Base-by-base conservation (phyloP, 2,113 vertebrate genomes). In the Platycercus adscitus region DNA sequence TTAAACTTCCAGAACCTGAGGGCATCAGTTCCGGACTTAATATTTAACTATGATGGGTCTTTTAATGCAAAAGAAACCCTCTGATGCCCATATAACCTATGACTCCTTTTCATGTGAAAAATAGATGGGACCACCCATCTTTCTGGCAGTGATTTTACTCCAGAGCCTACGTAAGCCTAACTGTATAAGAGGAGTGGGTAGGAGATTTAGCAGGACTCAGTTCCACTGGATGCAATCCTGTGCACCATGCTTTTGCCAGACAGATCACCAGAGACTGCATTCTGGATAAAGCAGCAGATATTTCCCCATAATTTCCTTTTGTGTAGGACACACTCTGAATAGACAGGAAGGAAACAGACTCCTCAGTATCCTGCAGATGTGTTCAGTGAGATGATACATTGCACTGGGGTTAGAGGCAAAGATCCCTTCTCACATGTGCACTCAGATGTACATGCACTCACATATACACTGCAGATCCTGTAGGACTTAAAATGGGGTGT, bases 401-500 rank as follows among this genome's bases (percentile, higher is more conserved):
- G 70, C 14, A 14, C 9, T 4, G 21, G 24, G 8, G 7, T 9
- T 17, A 33, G 25, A 60, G 24, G 10, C 4, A 55, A 61, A 78
- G 17, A 13, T 20, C 37, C 7, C 21, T 60, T 75, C 43, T 93
- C 8, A 35, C 4, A 11, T 33, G 13, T 20, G 7, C 17, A n/a
- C 55, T 58, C 55, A n/a, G 55, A 9, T 58, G 33, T n/a, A 14
- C 33, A 23, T 23, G 20, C 55, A 58, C 33, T n/a, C 31, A n/a
- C 20, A 58, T 33, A 9, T 37, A 43, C 7, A 8, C 26, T 39
- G 10, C 12, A 82, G 19, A 25, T 47, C 53, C 20, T 41, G 29
- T 3, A 29, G 15, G 14, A 70, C 24, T 83, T 72, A 23, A 50
- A 71, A 24, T 0, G 0, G 31, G 9, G 4, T 77, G 23, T 76